Conservation (phyloP, 2,888 invertebrate species). For the Cancer borealis region DNA sequence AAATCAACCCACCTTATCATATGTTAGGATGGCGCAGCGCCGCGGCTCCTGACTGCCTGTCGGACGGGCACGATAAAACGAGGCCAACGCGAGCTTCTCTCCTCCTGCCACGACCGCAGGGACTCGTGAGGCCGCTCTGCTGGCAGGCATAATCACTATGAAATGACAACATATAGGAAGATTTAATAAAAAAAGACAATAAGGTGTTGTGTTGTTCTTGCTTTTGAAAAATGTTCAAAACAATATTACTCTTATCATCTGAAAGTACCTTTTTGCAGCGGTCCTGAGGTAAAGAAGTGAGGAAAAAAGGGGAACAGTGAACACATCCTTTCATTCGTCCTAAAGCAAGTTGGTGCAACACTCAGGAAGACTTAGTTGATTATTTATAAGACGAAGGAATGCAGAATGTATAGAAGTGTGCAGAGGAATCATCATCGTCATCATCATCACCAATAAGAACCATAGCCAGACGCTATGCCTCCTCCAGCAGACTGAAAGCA, state of each 20-base stretch:
- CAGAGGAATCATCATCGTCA: neutral
- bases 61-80: neutral
- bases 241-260: too few relatives aligned
- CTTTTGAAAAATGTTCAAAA: neutral
- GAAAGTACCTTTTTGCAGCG: too few relatives aligned
- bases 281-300: too few relatives aligned
- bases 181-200: neutral
- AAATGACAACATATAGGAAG: neutral
- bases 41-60: neutral
- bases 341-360: neutral
- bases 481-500: neutral
- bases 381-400: neutral
- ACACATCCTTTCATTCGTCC: neutral
- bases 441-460: neutral
- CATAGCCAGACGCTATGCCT: neutral
- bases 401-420: neutral
- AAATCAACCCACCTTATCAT: constrained; percentile 58
- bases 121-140: neutral
- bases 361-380: neutral
- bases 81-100: neutral
- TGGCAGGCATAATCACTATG: neutral
- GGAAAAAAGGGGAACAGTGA: neutral
- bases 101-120: neutral
- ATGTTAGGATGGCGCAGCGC: neutral
- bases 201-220: neutral